These are phyloP conservation scores for Silurus lanzhouensis DNA, from an alignment of 2,797 vertebrate genomes.

Conservation along the genomic window DNA sequence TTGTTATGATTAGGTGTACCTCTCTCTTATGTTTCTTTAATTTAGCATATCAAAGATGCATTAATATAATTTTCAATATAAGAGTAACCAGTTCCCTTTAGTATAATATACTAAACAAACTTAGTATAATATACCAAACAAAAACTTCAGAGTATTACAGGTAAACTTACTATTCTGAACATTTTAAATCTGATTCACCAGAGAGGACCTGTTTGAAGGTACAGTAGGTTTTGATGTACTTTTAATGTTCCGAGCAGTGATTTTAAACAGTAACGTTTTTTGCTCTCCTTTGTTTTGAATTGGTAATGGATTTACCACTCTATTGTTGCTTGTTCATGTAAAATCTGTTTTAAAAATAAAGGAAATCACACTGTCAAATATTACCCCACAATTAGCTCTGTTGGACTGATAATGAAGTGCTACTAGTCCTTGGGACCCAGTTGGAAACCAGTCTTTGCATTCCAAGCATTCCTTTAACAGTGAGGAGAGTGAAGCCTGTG, in stretches of 20 bases:
- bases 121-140: neutral
- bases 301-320: conserved; percentile 64
- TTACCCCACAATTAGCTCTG: conserved; percentile 48
- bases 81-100: neutral
- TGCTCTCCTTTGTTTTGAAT: conserved; percentile 55
- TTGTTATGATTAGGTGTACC: neutral
- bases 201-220: conserved; percentile 25
- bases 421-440: neutral
- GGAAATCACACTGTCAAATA: conserved; percentile 75
- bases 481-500: conserved; percentile 48
- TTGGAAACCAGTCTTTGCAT: conserved; percentile 46
- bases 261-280: conserved; percentile 65
- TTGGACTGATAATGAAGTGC: conserved; percentile 24
- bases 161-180: neutral
- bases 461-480: conserved; percentile 71
- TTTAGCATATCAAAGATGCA: neutral
- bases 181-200: conserved; percentile 19
- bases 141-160: neutral
- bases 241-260: conserved; percentile 58
- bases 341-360: neutral
- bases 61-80: neutral
- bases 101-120: neutral
- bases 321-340: conserved; percentile 63
- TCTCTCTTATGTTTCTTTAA: neutral
- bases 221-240: conserved; percentile 21